phyloP scores from a whole-genome alignment of 2,113 vertebrate genomes.

The Redunca redunca region DNA sequence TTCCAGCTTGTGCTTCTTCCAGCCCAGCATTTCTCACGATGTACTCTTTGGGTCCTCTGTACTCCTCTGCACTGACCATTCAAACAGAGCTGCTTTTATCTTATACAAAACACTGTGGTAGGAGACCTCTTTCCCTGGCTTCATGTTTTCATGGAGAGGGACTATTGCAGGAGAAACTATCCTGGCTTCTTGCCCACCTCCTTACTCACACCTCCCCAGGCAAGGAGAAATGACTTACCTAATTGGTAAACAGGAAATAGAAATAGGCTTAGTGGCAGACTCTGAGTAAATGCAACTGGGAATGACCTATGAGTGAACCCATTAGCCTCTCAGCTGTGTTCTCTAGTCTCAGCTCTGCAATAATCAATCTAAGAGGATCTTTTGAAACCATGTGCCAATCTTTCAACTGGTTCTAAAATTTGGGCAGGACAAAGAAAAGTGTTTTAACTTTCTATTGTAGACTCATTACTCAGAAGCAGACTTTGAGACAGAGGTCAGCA shows the following conservation, averaged over 20 bases:
- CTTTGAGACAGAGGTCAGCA: neutral
- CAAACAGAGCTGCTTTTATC: neutral
- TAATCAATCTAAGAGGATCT: neutral
- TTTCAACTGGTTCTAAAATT: neutral
- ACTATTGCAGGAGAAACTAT: neutral
- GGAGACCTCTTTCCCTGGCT: neutral
- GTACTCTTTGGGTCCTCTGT: too few species aligned
- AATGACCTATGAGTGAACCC: neutral
- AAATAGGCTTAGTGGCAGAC: neutral
- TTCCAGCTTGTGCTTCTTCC: too few species aligned
- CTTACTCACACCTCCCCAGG: neutral
- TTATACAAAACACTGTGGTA: neutral
- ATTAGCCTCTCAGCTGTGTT: neutral
- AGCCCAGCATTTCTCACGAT: too few species aligned
- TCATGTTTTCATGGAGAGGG: neutral
- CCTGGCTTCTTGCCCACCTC: neutral
- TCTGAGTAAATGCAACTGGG: neutral
- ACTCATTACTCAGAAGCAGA: neutral
- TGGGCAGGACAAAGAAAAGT: neutral
- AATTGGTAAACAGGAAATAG: neutral
- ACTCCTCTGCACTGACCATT: neutral
- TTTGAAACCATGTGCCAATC: neutral
- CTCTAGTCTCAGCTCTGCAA: neutral
- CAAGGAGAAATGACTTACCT: neutral
- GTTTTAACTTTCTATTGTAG: neutral